A percentile compares a stretch with the other conserved stretches of the same genome.
Conservation (phyloP, 2,797 vertebrate species). For the Selene dorsalis region DNA sequence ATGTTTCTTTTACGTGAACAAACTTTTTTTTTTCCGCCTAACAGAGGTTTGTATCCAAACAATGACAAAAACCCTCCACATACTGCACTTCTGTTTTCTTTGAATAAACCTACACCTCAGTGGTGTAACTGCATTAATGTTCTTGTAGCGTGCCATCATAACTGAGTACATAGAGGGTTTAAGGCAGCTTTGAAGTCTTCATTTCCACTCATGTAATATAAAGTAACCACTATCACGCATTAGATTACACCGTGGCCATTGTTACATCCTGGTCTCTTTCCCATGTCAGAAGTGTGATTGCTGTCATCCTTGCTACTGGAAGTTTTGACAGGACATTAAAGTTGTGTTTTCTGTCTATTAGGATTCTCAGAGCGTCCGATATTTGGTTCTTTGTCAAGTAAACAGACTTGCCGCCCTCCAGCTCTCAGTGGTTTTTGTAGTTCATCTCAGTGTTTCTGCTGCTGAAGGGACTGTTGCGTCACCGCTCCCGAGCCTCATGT, state of each 20-base stretch:
- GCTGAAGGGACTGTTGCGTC: conserved; percentile 38
- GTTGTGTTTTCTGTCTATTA: conserved; percentile 68
- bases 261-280: conserved; percentile 62
- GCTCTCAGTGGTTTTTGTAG: conserved; percentile 65
- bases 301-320: conserved; percentile 76
- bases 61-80: conserved; percentile 84
- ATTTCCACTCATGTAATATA: conserved; percentile 64
- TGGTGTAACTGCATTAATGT: conserved; percentile 43
- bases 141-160: conserved; percentile 46
- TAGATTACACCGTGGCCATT: conserved; percentile 61
- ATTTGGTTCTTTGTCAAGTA: conserved; percentile 75
- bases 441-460: conserved; percentile 65
- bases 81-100: conserved; percentile 63
- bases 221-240: conserved; percentile 69
- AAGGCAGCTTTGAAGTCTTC: conserved; percentile 91
- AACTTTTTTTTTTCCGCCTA: conserved; percentile 61
- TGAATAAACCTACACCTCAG: conserved; percentile 37
- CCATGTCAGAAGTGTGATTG: conserved; percentile 67
- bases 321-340: conserved; percentile 69
- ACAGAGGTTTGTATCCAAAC: conserved; percentile 77
- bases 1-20: conserved; percentile 75
- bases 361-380: conserved; percentile 65
- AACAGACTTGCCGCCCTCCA: conserved; percentile 68
- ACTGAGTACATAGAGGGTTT: conserved; percentile 90
- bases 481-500: conserved; percentile 77